Conservation (phyloP, 2,113 vertebrate species). For the Falco punctatus region DNA sequence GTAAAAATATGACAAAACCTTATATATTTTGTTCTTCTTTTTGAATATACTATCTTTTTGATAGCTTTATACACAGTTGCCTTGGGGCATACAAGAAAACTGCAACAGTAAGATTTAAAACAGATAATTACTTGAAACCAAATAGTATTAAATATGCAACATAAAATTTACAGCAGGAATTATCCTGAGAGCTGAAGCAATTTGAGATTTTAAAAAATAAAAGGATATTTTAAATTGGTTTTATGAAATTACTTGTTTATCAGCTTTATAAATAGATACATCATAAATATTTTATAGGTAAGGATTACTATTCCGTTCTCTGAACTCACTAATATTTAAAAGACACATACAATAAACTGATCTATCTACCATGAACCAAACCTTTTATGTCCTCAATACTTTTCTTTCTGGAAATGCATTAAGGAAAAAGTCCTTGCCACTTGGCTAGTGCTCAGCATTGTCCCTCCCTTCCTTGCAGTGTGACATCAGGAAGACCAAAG, state of each 20-base stretch:
- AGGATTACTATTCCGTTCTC: not conserved
- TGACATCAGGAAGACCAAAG: not conserved
- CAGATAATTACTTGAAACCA: conserved; percentile 26
- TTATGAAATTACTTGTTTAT: conserved; percentile 38
- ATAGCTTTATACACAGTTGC: conserved; percentile 30
- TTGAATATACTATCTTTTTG: not conserved
- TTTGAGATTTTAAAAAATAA: not conserved
- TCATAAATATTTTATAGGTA: conserved; percentile 5
- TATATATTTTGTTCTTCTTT: not conserved
- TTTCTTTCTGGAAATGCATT: not conserved
- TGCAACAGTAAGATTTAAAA: not conserved
- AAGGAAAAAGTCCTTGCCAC: not conserved
- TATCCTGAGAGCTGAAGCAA: not conserved
- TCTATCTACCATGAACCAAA: not conserved
- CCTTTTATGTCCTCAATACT: not conserved
- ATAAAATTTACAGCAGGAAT: not conserved
- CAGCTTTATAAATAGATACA: conserved; percentile 7
- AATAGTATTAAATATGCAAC: conserved; percentile 25
- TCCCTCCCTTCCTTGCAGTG: not conserved
- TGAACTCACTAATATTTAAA: not conserved
- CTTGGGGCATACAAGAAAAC: conserved; percentile 36
- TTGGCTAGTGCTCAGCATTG: not conserved
- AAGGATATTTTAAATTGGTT: not conserved
- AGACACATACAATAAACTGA: not conserved
- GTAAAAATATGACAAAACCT: conserved; percentile 15